Evolutionary conservation across 1,140 invertebrate genomes (phyloP).

Genomic region (Platyscapa corneri): DNA sequence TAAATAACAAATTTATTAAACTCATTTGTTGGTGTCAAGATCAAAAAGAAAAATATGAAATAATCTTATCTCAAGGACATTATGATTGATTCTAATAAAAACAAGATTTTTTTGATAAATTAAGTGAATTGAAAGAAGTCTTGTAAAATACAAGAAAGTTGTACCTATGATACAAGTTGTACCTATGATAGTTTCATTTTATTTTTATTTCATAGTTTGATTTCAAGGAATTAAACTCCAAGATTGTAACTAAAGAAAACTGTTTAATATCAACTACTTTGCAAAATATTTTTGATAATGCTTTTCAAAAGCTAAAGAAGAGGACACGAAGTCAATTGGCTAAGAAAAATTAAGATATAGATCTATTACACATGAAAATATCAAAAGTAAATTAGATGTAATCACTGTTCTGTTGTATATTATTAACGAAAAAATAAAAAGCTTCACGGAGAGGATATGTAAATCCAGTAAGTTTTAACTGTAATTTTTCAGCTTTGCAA

Average conservation of each 20-base stretch:
- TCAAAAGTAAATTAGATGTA: constrained; percentile 47
- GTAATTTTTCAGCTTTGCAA: background rate
- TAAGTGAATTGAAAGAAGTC: constrained; percentile 64
- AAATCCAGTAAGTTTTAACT: constrained; percentile 49
- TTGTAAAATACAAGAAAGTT: constrained; percentile 61
- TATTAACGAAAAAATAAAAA: constrained; percentile 16
- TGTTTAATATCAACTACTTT: constrained; percentile 69
- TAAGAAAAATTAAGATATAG: constrained; percentile 57
- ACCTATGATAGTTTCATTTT: constrained; percentile 59
- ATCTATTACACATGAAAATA: constrained; percentile 61
- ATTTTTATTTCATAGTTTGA: too few relatives aligned
- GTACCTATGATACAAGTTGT: too few relatives aligned
- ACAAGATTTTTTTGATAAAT: constrained; percentile 58
- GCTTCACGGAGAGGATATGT: constrained; percentile 43
- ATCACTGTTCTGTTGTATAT: constrained; percentile 45
- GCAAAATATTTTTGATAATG: constrained; percentile 66
- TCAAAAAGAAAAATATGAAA: constrained; percentile 22
- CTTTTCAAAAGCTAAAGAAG: constrained; percentile 66
- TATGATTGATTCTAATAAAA: constrained; percentile 38
- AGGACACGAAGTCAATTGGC: constrained; percentile 49
- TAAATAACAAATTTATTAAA: constrained; percentile 2
- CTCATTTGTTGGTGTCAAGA: constrained; percentile 22
- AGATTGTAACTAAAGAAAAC: constrained; percentile 59
- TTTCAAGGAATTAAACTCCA: constrained; percentile 55
- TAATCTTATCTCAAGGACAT: background rate